Percentiles rank a stretch among this genome's conserved stretches.
Evolutionary conservation across 1,140 invertebrate species (phyloP).

Genomic region (Drosophila quadrilineata): DNA sequence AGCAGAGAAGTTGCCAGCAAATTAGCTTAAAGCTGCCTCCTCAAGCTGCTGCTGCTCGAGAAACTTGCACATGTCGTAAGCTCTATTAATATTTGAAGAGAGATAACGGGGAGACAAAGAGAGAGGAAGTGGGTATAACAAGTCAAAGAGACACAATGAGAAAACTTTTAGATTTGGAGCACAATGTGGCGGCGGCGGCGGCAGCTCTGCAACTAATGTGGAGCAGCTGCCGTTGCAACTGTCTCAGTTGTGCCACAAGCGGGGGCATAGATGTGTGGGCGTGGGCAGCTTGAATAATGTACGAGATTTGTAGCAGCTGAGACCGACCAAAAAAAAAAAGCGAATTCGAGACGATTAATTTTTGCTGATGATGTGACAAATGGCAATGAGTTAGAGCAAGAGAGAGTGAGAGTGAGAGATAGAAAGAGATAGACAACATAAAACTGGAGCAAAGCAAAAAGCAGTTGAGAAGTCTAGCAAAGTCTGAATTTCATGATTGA

Average conservation of each 20-base stretch:
- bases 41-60: conserved; percentile 10
- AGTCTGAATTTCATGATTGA: conserved; percentile 34
- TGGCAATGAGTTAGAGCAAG: conserved; percentile 33
- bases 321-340: conserved; percentile 80
- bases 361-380: conserved; percentile 80
- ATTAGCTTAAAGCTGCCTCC: conserved; percentile 38
- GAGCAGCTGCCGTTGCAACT: conserved; percentile 36
- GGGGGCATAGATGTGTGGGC: too few species aligned
- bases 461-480: conserved; percentile 18
- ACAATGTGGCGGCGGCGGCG: conserved; percentile 42
- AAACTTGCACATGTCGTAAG: conserved; percentile 31
- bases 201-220: conserved; percentile 46
- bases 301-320: conserved; percentile 44
- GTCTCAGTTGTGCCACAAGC: neutral
- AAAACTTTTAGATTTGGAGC: conserved; percentile 43
- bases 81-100: conserved; percentile 40
- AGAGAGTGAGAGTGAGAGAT: conserved; percentile 34
- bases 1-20: conserved; percentile 16
- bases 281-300: conserved; percentile 48
- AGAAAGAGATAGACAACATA: conserved; percentile 75
- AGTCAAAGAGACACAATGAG: conserved; percentile 36
- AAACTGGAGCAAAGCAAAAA: conserved; percentile 42
- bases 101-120: neutral
- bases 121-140: neutral
- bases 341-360: conserved; percentile 79